Conservation (phyloP, 37 sponge, comb jelly and placozoan genomes). For the Theonella swinhoei region DNA sequence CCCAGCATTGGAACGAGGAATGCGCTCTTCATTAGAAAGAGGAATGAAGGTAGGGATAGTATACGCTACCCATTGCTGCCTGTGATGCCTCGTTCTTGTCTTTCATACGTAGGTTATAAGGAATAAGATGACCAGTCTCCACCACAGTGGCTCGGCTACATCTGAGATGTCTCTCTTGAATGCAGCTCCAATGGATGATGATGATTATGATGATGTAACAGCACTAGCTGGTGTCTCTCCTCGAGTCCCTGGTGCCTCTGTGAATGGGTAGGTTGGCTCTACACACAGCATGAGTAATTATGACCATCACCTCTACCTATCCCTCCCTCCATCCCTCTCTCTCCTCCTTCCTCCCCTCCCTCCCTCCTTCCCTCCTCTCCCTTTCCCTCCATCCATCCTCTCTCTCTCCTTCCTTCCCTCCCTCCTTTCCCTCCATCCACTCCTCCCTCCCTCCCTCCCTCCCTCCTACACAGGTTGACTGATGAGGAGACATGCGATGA, state of each 20-base stretch:
- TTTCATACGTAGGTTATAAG: background rate
- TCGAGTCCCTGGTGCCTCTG: background rate
- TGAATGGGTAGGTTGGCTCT: background rate
- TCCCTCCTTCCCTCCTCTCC: no score
- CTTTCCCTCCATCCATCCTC: slow-evolving; percentile 3
- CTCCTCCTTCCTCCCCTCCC: no score
- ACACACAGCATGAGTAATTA: no score
- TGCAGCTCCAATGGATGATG: background rate
- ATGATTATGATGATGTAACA: background rate
- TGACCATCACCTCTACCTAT: no score
- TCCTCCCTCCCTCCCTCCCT: background rate
- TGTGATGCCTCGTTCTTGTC: background rate
- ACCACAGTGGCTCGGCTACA: background rate
- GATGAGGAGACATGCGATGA: background rate
- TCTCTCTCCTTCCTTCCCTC: no score
- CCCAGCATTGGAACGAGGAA: background rate
- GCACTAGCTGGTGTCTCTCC: background rate
- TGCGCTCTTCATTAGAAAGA: background rate
- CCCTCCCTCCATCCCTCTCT: no score
- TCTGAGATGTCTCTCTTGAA: background rate
- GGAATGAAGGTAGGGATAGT: background rate
- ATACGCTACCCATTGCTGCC: background rate
- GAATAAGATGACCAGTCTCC: slow-evolving; percentile 2
- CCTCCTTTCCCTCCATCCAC: background rate
- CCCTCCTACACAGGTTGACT: background rate